Percentiles rank a stretch among this genome's conserved stretches.
Evolutionary conservation across 1,140 invertebrate genomes (phyloP).

Genomic region (Heliconius hermathena): DNA sequence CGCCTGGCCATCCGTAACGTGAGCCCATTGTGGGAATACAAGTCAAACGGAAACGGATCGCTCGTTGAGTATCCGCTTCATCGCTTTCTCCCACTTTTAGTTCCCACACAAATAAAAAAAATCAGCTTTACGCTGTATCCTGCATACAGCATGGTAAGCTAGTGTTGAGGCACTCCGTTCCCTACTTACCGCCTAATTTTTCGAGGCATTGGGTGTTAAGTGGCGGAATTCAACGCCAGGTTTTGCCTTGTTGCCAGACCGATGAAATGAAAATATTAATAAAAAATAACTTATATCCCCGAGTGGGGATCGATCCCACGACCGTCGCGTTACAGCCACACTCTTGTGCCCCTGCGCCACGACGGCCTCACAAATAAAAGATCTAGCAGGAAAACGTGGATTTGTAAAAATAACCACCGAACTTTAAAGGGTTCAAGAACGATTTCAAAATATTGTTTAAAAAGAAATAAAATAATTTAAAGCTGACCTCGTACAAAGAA

Average conservation of each 20-base stretch:
- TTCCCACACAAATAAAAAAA: background rate
- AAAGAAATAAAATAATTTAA: background rate
- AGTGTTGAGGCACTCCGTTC: too few species aligned
- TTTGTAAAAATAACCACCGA: background rate
- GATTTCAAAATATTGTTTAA: background rate
- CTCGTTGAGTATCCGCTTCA: constrained; percentile 41
- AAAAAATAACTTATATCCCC: too few species aligned
- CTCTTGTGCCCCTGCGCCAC: too few species aligned
- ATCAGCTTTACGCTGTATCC: too few species aligned
- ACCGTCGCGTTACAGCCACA: too few species aligned
- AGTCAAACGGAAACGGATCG: constrained; percentile 52
- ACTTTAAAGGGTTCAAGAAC: constrained; percentile 15
- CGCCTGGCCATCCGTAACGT: constrained; percentile 42
- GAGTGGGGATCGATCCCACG: too few species aligned
- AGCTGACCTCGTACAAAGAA: constrained; percentile 8
- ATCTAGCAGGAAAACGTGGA: background rate
- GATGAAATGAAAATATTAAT: too few species aligned
- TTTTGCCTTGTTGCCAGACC: too few species aligned
- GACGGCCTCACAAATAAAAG: background rate
- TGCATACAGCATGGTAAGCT: too few species aligned
- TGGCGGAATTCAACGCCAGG: too few species aligned
- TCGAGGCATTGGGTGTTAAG: too few species aligned
- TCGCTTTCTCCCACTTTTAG: constrained; percentile 38
- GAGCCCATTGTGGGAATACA: constrained; percentile 51
- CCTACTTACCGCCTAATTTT: too few species aligned